These are phyloP conservation scores for Porites rus DNA, from an alignment of 92 coral and sea anemone genomes.

Conservation along the genomic window DNA sequence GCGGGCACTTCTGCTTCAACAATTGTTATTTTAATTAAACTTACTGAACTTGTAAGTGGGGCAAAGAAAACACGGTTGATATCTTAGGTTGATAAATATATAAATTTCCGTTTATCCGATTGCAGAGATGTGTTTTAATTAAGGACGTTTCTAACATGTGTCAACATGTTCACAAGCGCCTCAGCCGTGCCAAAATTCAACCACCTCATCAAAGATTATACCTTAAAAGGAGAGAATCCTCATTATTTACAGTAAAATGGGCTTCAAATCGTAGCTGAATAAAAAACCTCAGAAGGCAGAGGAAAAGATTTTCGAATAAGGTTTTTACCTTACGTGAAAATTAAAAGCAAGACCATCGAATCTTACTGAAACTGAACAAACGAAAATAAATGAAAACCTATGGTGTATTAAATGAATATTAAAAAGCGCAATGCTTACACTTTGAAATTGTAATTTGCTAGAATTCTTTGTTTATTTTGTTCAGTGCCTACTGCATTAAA, in stretches of 20 bases:
- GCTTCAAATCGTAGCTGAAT: no score
- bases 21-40: neutral
- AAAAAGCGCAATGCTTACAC: slow-evolving; percentile 3
- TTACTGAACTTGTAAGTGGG: neutral
- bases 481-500: no score
- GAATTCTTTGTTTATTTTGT: neutral
- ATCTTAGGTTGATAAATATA: neutral
- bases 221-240: no score
- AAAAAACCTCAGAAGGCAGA: no score
- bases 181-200: neutral
- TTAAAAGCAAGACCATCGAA: no score
- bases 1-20: neutral
- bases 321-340: no score
- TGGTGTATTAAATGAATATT: slow-evolving; percentile 18
- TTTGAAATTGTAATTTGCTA: slow-evolving; percentile 14
- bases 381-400: neutral
- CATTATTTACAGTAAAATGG: no score
- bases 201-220: no score
- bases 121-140: neutral
- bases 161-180: neutral
- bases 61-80: neutral
- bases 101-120: neutral
- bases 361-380: neutral
- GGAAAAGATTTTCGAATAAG: no score
- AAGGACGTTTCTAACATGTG: neutral